Evolutionary conservation across 2,888 invertebrate genomes (phyloP), one percentile per base, ranked within the genome.

Genomic region (Cephus rjabovi): DNA sequence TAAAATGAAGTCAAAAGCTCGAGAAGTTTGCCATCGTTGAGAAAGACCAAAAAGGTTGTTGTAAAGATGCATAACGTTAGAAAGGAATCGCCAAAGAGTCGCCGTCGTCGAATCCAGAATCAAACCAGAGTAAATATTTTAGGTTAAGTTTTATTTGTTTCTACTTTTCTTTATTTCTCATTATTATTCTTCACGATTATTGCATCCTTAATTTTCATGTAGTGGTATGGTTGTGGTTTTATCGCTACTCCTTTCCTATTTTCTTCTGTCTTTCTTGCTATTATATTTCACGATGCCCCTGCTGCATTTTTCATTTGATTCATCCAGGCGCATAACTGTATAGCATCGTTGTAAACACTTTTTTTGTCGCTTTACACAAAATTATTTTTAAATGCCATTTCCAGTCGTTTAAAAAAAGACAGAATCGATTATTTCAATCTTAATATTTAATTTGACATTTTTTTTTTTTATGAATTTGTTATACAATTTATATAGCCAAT

Each of bases 91-190:
- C 75, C 80, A 84, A 85, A 80, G 81, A 79, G 83, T 86, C 86
- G 84, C 83, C 87, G 85, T 86, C 81, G 85, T 83, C 80, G 83
- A 82, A 83, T 83, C 85, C 88, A 86, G 86, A 84, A 82, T 84
- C 84, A 76, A 83, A 74, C 40, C 76, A 84, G 79, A 88, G 86
- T 89, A 87, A 87, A 85, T 88, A 88, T 86, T 80, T 34, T 82
- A 85, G 81, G 76, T 81, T 83, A 83, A 83, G 75, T 37, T 34
- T 37, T 34, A 40, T 23, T 40, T 40, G 40, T 74, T 40, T 68
- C 12, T 75, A 12, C 73, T 33, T 68, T 69, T 76, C 30, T 35
- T 71, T n/a, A 33, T 33, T 77, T 77, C 56, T 31, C 23, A 11
- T 70, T 33, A 3, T 23, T 34, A 75, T 34, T 79, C 12, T 78